Conservation (phyloP, 2,113 vertebrate genomes). For the Pygoscelis antarcticus region DNA sequence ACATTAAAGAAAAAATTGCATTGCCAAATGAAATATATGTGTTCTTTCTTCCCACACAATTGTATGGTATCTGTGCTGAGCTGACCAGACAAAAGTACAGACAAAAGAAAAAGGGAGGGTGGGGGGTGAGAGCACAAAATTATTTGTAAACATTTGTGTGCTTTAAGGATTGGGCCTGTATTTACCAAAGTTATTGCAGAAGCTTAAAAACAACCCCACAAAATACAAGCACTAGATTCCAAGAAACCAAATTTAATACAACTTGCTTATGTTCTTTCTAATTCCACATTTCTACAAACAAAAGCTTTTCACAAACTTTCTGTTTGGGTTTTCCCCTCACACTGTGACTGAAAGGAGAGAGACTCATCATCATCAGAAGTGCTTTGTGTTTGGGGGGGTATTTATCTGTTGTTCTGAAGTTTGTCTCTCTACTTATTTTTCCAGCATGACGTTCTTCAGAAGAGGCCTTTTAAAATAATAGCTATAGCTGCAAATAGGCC, state of each 20-base stretch:
- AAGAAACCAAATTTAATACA: neutral
- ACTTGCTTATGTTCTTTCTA: neutral
- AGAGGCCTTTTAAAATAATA: neutral
- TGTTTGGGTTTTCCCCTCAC: neutral
- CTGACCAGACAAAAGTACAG: neutral
- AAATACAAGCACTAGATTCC: neutral
- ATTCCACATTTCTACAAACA: neutral
- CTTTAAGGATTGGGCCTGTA: neutral
- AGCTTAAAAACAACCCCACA: neutral
- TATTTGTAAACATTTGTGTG: neutral
- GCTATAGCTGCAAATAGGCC: neutral
- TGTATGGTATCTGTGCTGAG: neutral
- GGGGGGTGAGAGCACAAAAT: neutral
- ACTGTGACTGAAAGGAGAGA: neutral
- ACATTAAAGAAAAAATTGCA: neutral
- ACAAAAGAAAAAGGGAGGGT: neutral
- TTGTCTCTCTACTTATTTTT: neutral
- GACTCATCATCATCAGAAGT: neutral
- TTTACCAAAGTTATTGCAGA: neutral
- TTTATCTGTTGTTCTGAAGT: neutral
- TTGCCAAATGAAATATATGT: neutral
- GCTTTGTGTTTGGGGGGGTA: neutral
- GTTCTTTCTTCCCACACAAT: fast-evolving
- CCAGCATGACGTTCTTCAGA: neutral
- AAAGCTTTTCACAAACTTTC: neutral